Evolutionary conservation across 92 coral and sea anemone species (phyloP).

Genomic region (Umimayanthus chanpuru): DNA sequence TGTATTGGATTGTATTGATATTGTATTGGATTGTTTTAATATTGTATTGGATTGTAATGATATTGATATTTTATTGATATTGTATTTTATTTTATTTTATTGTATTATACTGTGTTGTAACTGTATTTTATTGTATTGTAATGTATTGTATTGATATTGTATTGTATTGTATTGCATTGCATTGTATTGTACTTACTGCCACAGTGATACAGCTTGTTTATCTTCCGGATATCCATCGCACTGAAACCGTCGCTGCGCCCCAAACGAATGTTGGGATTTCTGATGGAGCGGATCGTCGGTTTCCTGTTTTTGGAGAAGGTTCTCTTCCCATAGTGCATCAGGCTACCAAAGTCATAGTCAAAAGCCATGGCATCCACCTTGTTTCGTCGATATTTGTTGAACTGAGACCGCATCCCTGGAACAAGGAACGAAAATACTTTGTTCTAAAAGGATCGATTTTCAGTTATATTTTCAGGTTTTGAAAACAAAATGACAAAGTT

Average conservation of each 20-base stretch:
- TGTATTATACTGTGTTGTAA: too few relatives aligned
- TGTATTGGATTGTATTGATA: too few relatives aligned
- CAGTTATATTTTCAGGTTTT: background rate
- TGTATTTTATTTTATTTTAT: too few relatives aligned
- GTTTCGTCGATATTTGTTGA: constrained; percentile 77
- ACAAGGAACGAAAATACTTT: background rate
- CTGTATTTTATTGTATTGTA: too few relatives aligned
- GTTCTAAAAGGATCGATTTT: too few relatives aligned
- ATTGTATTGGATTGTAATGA: too few relatives aligned
- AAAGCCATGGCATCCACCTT: constrained; percentile 84
- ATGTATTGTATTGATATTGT: too few relatives aligned
- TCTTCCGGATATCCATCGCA: constrained; percentile 76
- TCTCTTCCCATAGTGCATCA: constrained; percentile 87
- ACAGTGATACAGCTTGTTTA: constrained; percentile 79
- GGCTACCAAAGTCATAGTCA: constrained; percentile 80
- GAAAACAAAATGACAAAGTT: too few relatives aligned
- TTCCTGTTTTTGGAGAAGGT: constrained; percentile 79
- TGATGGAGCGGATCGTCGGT: constrained; percentile 74
- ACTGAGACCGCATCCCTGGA: constrained; percentile 78
- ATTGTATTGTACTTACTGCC: background rate
- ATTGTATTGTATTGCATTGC: too few relatives aligned
- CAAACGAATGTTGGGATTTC: constrained; percentile 73
- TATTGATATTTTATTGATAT: too few relatives aligned
- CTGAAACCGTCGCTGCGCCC: constrained; percentile 85
- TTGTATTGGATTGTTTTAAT: too few relatives aligned